A percentile compares a stretch with the other conserved stretches of the same genome.
Evolutionary conservation across 2,113 vertebrate species (phyloP).

Genomic region (Coptodon rendalli): DNA sequence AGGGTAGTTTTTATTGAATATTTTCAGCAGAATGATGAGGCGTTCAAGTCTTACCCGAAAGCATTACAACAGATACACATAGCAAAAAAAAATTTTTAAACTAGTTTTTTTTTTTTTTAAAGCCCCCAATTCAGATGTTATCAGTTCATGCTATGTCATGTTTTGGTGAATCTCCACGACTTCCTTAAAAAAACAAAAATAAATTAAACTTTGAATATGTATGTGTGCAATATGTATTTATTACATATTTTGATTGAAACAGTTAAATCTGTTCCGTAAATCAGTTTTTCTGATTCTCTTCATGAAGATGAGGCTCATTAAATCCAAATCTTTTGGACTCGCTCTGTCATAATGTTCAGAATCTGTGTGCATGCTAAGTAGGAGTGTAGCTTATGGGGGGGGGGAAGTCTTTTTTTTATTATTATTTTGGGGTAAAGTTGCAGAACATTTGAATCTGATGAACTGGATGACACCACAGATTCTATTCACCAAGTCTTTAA

Average conservation of each 20-base stretch:
- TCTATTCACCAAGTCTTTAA: fast-evolving
- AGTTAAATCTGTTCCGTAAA: not conserved
- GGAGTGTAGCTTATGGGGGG: fast-evolving
- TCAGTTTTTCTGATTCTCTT: fast-evolving
- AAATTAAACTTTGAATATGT: not conserved
- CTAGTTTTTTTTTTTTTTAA: not conserved
- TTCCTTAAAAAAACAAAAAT: too few species aligned
- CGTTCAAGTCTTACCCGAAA: too few species aligned
- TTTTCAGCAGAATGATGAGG: not conserved
- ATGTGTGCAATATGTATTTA: not conserved
- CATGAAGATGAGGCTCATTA: fast-evolving
- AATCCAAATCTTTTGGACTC: not conserved
- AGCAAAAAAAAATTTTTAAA: too few species aligned
- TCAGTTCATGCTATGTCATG: too few species aligned
- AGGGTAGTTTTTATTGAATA: not conserved
- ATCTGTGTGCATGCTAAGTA: not conserved
- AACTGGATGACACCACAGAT: not conserved
- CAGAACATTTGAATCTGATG: not conserved
- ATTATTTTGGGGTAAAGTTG: not conserved
- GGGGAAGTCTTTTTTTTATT: too few species aligned
- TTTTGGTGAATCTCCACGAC: too few species aligned
- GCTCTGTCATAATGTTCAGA: not conserved
- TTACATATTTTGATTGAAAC: not conserved
- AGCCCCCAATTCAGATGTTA: too few species aligned
- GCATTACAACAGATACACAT: too few species aligned